These are phyloP conservation scores for Rafetus swinhoei DNA, from an alignment of 2,113 vertebrate genomes.

Conservation along the genomic window DNA sequence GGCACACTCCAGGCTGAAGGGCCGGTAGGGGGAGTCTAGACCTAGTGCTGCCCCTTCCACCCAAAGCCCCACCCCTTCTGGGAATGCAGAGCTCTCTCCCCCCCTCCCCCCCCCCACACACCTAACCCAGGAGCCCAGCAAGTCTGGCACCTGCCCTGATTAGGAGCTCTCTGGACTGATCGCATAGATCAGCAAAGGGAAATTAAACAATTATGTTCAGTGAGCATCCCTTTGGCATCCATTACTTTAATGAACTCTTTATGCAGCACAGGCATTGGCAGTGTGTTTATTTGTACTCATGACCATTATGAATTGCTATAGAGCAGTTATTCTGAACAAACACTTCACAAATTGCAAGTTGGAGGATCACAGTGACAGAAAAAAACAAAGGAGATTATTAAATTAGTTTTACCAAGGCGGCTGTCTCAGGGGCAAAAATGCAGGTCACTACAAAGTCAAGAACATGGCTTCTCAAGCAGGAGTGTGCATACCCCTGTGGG, in stretches of 20 bases:
- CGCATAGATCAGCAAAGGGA: not conserved
- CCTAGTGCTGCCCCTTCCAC: too few species aligned
- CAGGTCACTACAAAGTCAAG: not conserved
- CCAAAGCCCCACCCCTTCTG: too few species aligned
- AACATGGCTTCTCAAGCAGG: too few species aligned
- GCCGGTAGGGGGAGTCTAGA: too few species aligned
- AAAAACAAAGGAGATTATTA: not conserved
- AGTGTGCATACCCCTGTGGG: too few species aligned
- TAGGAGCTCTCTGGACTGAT: not conserved
- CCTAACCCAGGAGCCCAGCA: too few species aligned
- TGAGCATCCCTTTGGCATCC: not conserved
- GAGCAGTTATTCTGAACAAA: not conserved
- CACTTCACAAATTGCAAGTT: not conserved
- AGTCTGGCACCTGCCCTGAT: too few species aligned
- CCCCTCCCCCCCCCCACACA: too few species aligned
- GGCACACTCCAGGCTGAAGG: too few species aligned
- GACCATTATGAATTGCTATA: not conserved
- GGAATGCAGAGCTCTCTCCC: too few species aligned
- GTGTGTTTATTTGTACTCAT: not conserved
- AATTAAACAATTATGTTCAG: not conserved
- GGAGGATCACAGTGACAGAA: too few species aligned
- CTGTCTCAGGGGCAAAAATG: conserved; percentile 32
- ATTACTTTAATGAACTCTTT: not conserved
- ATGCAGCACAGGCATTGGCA: not conserved
- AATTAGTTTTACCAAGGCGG: not conserved